Conservation (phyloP, 2,888 invertebrate genomes). For the Arrhopalites spinosus region DNA sequence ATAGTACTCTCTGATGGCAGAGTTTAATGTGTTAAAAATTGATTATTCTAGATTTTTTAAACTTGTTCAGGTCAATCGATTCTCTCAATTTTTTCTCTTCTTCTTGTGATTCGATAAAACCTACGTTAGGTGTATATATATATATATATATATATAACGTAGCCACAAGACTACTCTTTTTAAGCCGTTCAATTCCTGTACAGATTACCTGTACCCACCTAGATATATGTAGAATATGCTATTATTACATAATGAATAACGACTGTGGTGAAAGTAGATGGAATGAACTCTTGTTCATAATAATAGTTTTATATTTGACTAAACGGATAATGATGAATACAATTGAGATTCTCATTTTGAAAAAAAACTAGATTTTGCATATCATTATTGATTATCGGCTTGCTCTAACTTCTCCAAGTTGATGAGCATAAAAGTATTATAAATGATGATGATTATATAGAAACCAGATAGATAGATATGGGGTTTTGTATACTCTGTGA, state of each 20-base stretch:
- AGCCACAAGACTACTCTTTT: background rate
- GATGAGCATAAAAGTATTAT: background rate
- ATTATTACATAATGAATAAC: slow-evolving; percentile 17
- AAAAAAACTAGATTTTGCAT: slow-evolving; percentile 24
- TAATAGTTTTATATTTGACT: background rate
- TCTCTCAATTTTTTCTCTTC: background rate
- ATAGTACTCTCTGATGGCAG: no score
- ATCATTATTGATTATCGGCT: slow-evolving; percentile 25
- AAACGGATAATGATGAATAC: slow-evolving; percentile 18
- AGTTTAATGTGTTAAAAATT: slow-evolving; percentile 14
- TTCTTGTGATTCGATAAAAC: background rate
- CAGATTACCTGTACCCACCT: background rate
- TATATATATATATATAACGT: background rate
- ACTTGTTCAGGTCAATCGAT: slow-evolving; percentile 23
- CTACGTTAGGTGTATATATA: no score
- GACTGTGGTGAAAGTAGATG: slow-evolving; percentile 19
- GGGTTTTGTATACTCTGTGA: background rate
- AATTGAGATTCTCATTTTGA: slow-evolving; percentile 3
- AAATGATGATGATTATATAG: background rate
- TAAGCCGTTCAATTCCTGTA: background rate
- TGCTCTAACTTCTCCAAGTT: background rate
- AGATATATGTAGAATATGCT: background rate
- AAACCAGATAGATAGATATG: background rate
- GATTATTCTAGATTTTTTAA: slow-evolving; percentile 12
- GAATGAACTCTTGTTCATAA: background rate